A percentile compares a stretch with the other conserved stretches of the same genome.
phyloP scores from a whole-genome alignment of 1,140 invertebrate genomes.

The Trichonephila clavata region DNA sequence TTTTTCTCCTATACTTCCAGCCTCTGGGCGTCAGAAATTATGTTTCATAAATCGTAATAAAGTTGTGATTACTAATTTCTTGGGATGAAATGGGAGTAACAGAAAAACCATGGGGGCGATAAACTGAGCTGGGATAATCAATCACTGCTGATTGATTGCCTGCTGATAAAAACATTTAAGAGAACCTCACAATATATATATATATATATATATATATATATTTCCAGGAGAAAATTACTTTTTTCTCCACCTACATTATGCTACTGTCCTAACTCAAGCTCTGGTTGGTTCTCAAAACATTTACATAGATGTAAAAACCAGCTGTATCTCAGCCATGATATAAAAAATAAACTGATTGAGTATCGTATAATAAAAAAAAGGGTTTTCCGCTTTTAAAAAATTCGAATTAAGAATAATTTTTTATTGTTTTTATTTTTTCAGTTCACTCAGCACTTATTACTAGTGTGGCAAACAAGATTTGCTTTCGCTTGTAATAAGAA shows the following conservation, averaged over 20 bases:
- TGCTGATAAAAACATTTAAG: not conserved
- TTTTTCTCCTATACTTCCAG: not conserved
- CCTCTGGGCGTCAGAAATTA: not conserved
- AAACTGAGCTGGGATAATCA: not conserved
- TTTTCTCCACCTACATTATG: not conserved
- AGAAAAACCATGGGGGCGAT: not conserved
- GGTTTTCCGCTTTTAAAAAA: too few species aligned
- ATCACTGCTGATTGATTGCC: constrained; percentile 3
- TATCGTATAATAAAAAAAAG: too few species aligned
- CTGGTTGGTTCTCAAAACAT: not conserved
- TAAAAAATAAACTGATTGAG: too few species aligned
- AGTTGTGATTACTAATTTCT: not conserved
- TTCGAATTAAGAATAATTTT: too few species aligned
- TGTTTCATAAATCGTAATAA: not conserved
- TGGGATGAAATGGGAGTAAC: not conserved
- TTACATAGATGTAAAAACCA: too few species aligned
- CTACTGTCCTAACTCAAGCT: not conserved
- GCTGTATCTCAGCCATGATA: too few species aligned
- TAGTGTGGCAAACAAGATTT: too few species aligned
- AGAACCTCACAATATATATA: not conserved
- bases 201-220: too few species aligned
- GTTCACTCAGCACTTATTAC: too few species aligned
- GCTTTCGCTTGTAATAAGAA: too few species aligned
- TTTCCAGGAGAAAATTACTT: not conserved
- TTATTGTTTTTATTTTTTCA: too few species aligned